These are phyloP conservation scores for Lasius fuliginosus DNA, from an alignment of 2,888 invertebrate species.

Conservation along the genomic window DNA sequence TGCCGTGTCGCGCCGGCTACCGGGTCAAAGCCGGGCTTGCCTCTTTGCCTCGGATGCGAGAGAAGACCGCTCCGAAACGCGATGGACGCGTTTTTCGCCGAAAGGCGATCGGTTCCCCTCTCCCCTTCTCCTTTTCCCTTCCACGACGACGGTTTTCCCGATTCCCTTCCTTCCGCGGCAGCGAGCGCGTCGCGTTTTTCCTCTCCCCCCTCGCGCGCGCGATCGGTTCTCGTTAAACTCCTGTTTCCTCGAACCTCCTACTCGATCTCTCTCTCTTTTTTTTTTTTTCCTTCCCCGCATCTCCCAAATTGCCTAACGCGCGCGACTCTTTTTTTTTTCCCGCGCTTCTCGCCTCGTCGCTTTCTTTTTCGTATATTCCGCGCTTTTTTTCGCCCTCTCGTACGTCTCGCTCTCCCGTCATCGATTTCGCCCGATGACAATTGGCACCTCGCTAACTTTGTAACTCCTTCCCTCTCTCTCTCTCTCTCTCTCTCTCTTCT, in stretches of 20 bases:
- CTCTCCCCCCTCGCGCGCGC: constrained; percentile 3
- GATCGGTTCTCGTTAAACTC: too few species aligned
- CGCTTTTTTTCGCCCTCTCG: too few species aligned
- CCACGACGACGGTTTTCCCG: constrained; percentile 1
- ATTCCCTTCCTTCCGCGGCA: not conserved
- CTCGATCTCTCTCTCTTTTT: constrained; percentile 35
- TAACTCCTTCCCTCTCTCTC: not conserved
- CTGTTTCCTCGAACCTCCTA: too few species aligned
- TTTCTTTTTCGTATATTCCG: not conserved
- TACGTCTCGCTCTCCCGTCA: not conserved
- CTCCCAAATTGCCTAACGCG: not conserved
- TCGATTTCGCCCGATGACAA: constrained; percentile 10
- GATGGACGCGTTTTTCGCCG: constrained; percentile 71
- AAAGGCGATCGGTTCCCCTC: constrained; percentile 46
- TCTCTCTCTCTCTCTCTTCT: not conserved
- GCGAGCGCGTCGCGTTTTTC: too few species aligned
- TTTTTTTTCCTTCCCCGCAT: constrained; percentile 11
- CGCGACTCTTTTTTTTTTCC: not conserved
- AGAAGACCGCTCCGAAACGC: constrained; percentile 72
- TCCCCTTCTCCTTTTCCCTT: not conserved
- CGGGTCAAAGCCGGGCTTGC: constrained; percentile 83
- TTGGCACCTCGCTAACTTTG: not conserved
- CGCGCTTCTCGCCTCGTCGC: not conserved
- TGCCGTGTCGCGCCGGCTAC: constrained; percentile 87
- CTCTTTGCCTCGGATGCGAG: constrained; percentile 68